A percentile compares a stretch with the other conserved stretches of the same genome.
phyloP scores from a whole-genome alignment of 2,797 vertebrate genomes.

The Chanos chanos region DNA sequence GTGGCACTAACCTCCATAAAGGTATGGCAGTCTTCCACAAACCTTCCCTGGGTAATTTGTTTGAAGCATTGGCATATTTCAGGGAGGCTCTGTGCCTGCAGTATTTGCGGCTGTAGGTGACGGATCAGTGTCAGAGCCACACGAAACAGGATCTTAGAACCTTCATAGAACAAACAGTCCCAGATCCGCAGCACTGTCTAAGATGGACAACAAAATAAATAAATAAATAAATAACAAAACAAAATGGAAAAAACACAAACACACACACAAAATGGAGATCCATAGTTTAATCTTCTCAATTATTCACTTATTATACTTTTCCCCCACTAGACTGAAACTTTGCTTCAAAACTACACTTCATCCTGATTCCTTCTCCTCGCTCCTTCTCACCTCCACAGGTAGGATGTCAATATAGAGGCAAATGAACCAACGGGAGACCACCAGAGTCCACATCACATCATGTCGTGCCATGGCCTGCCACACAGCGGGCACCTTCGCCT shows the following conservation, averaged over 20 bases:
- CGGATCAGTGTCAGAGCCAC: slow-evolving; percentile 89
- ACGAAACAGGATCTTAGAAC: slow-evolving; percentile 92
- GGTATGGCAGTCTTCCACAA: slow-evolving; percentile 85
- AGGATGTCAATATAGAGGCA: slow-evolving; percentile 93
- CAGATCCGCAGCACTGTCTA: slow-evolving; percentile 94
- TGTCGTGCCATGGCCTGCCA: slow-evolving; percentile 84
- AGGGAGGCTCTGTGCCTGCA: slow-evolving; percentile 78
- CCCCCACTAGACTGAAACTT: too few species aligned
- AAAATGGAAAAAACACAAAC: background rate
- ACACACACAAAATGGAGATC: too few species aligned
- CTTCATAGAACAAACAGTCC: slow-evolving; percentile 95
- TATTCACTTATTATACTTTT: too few species aligned
- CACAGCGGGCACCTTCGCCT: slow-evolving; percentile 82
- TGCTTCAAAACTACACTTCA: background rate
- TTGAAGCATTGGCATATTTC: slow-evolving; percentile 90
- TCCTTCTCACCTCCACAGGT: slow-evolving; percentile 83
- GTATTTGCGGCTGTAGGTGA: slow-evolving; percentile 82
- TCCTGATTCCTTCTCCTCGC: background rate
- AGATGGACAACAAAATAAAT: background rate
- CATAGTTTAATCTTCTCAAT: too few species aligned
- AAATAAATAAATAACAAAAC: background rate
- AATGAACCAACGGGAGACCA: slow-evolving; percentile 95
- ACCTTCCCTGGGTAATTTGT: slow-evolving; percentile 80
- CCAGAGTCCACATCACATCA: slow-evolving; percentile 85
- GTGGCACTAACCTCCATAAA: slow-evolving; percentile 90